Percentiles rank a stretch among this genome's conserved stretches.
Conservation (phyloP, 2,113 vertebrate species). For the Chauna torquata region DNA sequence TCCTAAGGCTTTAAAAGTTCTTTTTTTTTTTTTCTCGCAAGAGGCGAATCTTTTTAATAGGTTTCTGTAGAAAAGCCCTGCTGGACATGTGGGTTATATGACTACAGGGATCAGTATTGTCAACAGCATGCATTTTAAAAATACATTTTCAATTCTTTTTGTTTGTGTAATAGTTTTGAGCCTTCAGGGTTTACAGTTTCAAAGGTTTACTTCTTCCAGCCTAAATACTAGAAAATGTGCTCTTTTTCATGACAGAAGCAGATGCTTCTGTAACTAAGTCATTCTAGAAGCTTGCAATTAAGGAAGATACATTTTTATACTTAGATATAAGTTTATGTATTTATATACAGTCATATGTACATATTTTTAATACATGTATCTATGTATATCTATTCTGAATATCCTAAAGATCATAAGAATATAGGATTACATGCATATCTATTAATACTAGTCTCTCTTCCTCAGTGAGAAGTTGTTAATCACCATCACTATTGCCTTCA, state of each 20-base stretch:
- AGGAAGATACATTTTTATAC: neutral
- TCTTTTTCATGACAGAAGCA: neutral
- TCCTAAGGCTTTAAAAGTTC: neutral
- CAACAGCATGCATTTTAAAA: conserved; percentile 17
- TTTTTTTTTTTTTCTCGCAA: neutral
- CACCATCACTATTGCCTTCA: neutral
- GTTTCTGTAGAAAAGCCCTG: neutral
- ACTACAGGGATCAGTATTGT: neutral
- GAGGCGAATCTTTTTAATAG: neutral
- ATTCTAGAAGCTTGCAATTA: neutral
- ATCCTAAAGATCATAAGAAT: neutral
- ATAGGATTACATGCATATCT: neutral
- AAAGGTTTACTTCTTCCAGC: neutral
- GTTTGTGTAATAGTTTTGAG: conserved; percentile 2
- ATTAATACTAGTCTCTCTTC: neutral
- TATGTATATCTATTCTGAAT: neutral
- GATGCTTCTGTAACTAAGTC: neutral
- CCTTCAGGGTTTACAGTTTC: neutral
- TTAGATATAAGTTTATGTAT: neutral
- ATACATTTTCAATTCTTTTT: neutral
- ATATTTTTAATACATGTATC: neutral
- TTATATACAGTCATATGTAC: neutral
- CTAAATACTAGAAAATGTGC: neutral
- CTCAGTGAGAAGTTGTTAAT: neutral
- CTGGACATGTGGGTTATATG: neutral